Conservation (phyloP, 35 echinoderm and acorn worm species). For the Stichopus chloronotus region DNA sequence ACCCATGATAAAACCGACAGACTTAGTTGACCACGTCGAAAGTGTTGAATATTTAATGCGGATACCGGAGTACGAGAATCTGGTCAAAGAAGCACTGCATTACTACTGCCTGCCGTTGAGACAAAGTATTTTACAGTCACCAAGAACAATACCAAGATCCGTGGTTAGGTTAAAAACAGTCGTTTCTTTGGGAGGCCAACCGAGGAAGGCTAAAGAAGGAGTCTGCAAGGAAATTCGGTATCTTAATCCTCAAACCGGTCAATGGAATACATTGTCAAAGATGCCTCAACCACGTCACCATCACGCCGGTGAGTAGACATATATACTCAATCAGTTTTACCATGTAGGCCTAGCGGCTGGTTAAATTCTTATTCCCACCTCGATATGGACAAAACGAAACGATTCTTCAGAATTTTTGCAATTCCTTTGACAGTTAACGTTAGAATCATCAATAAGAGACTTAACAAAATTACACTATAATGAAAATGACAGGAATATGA, state of each 20-base stretch:
- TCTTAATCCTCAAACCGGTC: conserved; percentile 62
- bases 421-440: no score
- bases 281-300: conserved; percentile 90
- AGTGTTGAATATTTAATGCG: conserved; percentile 71
- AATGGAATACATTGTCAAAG: conserved; percentile 72
- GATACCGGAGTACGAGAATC: conserved; percentile 73
- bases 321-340: no score
- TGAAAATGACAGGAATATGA: no score
- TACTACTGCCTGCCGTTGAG: conserved; percentile 92
- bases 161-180: conserved; percentile 66
- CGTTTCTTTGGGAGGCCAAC: conserved; percentile 89
- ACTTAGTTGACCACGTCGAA: conserved; percentile 88
- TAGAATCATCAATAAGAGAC: no score
- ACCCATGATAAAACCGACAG: conserved; percentile 87
- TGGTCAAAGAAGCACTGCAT: conserved; percentile 93
- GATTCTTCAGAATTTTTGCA: no score
- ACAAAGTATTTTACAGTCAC: conserved; percentile 86
- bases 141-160: conserved; percentile 81
- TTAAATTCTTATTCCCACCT: no score
- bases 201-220: conserved; percentile 72
- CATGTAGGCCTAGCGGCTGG: no score
- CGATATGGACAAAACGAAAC: no score
- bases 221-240: conserved; percentile 76
- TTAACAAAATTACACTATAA: no score
- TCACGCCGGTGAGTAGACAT: conserved; percentile 77